phyloP scores from a whole-genome alignment of 1,140 invertebrate species.

The Nasonia longicornis region DNA sequence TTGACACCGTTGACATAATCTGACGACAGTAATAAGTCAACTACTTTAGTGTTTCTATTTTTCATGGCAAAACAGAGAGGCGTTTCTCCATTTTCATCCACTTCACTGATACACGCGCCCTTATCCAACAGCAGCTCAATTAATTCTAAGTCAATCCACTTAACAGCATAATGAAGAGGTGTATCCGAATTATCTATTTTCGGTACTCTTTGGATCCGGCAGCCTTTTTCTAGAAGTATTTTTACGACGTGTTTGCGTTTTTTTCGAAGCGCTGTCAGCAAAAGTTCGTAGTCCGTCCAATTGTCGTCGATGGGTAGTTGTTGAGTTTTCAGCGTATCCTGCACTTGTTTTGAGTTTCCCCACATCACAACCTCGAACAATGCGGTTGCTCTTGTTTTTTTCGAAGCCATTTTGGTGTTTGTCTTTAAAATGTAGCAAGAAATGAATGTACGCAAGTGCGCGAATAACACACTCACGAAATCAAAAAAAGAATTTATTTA shows the following conservation, averaged over 20 bases:
- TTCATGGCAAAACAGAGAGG: conserved; percentile 32
- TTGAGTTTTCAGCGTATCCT: conserved; percentile 12
- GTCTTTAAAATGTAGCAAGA: too few relatives aligned
- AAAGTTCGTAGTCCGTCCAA: conserved; percentile 36
- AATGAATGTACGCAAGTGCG: too few relatives aligned
- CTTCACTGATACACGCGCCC: background rate
- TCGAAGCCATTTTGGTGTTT: too few relatives aligned
- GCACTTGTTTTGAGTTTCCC: conserved; percentile 33
- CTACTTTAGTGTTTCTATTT: conserved; percentile 14
- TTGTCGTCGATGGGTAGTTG: conserved; percentile 18
- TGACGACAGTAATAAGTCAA: conserved; percentile 32
- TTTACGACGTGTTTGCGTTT: conserved; percentile 38
- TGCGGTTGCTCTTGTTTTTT: background rate
- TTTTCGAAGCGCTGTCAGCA: conserved; percentile 14
- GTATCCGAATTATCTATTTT: conserved; percentile 20
- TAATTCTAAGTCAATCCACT: conserved; percentile 20
- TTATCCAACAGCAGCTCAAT: conserved; percentile 17
- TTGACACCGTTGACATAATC: conserved; percentile 3
- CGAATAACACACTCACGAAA: too few relatives aligned
- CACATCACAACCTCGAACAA: conserved; percentile 34
- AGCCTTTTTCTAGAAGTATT: conserved; percentile 33
- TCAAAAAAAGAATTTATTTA: too few relatives aligned
- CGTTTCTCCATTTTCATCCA: conserved; percentile 38
- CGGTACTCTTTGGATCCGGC: conserved; percentile 29
- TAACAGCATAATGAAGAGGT: conserved; percentile 40